Conservation (phyloP, 2,888 invertebrate species). For the Pseudolycoriella hygida region DNA sequence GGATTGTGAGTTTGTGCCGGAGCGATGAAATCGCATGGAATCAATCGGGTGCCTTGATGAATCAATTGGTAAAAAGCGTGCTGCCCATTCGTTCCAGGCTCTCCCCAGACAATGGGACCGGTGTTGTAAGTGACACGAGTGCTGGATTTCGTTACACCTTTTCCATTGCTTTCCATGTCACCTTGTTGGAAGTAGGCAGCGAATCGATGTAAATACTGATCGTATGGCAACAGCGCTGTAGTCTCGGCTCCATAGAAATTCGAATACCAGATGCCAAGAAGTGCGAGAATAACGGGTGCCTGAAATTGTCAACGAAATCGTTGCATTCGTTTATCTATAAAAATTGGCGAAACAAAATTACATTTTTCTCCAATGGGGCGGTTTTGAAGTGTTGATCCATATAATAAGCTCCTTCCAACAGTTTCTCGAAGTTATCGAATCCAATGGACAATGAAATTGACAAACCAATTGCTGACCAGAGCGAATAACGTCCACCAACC, state of each 20-base stretch:
- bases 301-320: conserved; percentile 22
- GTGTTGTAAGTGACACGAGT: conserved; percentile 29
- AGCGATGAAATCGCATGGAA: conserved; percentile 94
- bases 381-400: conserved; percentile 87
- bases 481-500: conserved; percentile 94
- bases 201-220: conserved; percentile 96
- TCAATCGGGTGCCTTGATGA: conserved; percentile 67
- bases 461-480: conserved; percentile 98
- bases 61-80: conserved; percentile 99
- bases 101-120: conserved; percentile 45
- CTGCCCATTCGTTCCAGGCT: conserved; percentile 98
- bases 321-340: neutral
- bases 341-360: conserved; percentile 36
- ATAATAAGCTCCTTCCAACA: conserved; percentile 78
- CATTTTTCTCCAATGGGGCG: conserved; percentile 81
- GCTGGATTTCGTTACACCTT: conserved; percentile 65
- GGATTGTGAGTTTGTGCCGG: conserved; percentile 87
- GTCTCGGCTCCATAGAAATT: conserved; percentile 94
- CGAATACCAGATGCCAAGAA: conserved; percentile 84
- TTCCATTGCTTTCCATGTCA: conserved; percentile 99
- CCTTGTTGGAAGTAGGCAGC: conserved; percentile 99
- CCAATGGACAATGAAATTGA: conserved; percentile 89
- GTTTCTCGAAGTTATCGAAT: conserved; percentile 82
- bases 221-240: conserved; percentile 91
- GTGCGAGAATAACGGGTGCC: conserved; percentile 84